Evolutionary conservation across 2,797 vertebrate species (phyloP).

Genomic region (Lerista edwardsae): DNA sequence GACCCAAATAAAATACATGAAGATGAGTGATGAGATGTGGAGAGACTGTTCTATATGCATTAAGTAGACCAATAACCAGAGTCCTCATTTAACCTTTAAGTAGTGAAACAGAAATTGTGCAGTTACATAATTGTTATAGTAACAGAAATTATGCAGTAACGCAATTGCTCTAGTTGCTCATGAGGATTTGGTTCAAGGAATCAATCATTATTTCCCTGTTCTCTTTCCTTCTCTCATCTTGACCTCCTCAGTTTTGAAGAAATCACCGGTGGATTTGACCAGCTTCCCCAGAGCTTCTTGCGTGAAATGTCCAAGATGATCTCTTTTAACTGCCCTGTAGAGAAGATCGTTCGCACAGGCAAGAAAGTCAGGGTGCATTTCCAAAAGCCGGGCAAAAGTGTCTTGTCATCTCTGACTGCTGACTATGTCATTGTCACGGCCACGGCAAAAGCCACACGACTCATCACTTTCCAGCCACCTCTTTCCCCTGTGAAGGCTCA

Average conservation of each 20-base stretch:
- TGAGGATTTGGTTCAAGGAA: not conserved
- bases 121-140: not conserved
- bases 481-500: conserved; percentile 79
- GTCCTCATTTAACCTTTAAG: not conserved
- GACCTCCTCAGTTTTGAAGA: conserved; percentile 80
- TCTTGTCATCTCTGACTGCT: conserved; percentile 40
- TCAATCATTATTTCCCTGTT: not conserved
- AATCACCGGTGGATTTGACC: conserved; percentile 81
- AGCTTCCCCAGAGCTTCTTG: conserved; percentile 66
- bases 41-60: not conserved
- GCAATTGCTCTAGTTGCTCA: no score
- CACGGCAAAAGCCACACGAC: conserved; percentile 80
- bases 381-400: not conserved
- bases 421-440: conserved; percentile 80
- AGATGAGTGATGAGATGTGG: not conserved
- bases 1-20: not conserved
- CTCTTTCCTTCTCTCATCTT: not conserved
- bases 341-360: conserved; percentile 67
- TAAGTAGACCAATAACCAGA: not conserved
- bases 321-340: conserved; percentile 78
- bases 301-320: conserved; percentile 72
- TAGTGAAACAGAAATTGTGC: not conserved
- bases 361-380: conserved; percentile 74
- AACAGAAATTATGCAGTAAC: not conserved
- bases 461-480: conserved; percentile 81